Evolutionary conservation across 2,888 invertebrate genomes (phyloP).

Genomic region (Caradrina kadenii): DNA sequence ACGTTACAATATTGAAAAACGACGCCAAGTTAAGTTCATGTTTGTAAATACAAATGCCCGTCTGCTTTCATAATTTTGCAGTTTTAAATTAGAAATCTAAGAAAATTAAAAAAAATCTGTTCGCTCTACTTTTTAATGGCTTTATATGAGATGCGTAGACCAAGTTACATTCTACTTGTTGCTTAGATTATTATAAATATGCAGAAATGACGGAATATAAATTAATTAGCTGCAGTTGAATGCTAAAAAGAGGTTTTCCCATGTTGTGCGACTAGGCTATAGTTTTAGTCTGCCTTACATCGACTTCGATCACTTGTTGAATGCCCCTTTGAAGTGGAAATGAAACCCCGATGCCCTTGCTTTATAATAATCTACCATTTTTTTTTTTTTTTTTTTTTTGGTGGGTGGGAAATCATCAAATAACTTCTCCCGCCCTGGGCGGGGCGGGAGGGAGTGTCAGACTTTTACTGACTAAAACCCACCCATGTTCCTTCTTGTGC

Average conservation of each 20-base stretch:
- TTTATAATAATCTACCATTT: slow-evolving; percentile 31
- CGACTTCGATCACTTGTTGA: slow-evolving; percentile 35
- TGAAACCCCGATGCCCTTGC: slow-evolving; percentile 3
- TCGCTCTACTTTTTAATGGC: not conserved
- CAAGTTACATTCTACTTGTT: not conserved
- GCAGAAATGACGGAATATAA: not conserved
- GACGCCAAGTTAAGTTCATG: not conserved
- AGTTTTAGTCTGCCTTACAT: not conserved
- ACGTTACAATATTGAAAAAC: slow-evolving; percentile 7
- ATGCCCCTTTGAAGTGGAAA: slow-evolving; percentile 15
- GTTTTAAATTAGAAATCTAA: not conserved
- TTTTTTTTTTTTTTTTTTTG: no score
- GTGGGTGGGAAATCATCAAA: no score
- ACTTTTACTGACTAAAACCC: no score
- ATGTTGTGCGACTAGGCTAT: not conserved
- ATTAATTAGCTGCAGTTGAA: not conserved
- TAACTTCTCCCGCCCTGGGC: no score
- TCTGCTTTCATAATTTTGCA: not conserved
- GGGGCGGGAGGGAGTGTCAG: no score
- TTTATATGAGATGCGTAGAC: no score
- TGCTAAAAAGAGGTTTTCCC: not conserved
- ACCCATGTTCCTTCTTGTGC: no score
- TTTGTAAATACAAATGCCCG: slow-evolving; percentile 36
- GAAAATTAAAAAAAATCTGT: not conserved
- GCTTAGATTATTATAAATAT: not conserved